phyloP scores from a whole-genome alignment of 2,113 vertebrate genomes.

The Bucco capensis region DNA sequence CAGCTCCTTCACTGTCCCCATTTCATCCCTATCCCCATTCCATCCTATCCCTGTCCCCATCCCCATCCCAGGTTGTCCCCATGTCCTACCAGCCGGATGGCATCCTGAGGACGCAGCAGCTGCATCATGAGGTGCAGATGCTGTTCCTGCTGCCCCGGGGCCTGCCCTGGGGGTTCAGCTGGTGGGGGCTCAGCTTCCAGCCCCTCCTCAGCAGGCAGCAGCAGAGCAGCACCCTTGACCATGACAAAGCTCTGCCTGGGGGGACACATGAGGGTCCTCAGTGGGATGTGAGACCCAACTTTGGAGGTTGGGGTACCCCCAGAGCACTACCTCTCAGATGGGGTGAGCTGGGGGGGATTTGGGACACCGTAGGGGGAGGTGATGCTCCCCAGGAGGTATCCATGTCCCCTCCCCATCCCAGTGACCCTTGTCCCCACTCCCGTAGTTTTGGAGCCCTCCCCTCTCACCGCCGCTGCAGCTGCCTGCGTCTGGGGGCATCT shows the following conservation, averaged over 20 bases:
- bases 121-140: constrained; percentile 89
- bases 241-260: constrained; percentile 91
- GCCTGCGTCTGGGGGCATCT: constrained; percentile 64
- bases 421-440: neutral
- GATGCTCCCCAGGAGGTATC: neutral
- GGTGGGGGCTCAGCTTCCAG: neutral
- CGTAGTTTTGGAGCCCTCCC: neutral
- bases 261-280: neutral
- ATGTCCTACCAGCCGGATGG: constrained; percentile 84
- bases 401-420: neutral
- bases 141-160: constrained; percentile 64
- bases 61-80: neutral
- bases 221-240: constrained; percentile 84
- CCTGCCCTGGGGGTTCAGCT: neutral
- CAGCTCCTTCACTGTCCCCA: neutral
- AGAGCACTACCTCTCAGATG: no score
- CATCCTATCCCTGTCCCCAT: no score
- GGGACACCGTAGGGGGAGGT: neutral
- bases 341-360: neutral
- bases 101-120: constrained; percentile 85
- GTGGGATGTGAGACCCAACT: neutral
- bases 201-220: constrained; percentile 77
- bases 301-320: neutral
- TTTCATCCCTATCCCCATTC: neutral
- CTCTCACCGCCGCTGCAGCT: constrained; percentile 86